Percentiles rank a stretch among this genome's conserved stretches.
These are phyloP conservation scores for Sphaerodactylus townsendi DNA, from an alignment of 2,113 vertebrate genomes.

Conservation along the genomic window DNA sequence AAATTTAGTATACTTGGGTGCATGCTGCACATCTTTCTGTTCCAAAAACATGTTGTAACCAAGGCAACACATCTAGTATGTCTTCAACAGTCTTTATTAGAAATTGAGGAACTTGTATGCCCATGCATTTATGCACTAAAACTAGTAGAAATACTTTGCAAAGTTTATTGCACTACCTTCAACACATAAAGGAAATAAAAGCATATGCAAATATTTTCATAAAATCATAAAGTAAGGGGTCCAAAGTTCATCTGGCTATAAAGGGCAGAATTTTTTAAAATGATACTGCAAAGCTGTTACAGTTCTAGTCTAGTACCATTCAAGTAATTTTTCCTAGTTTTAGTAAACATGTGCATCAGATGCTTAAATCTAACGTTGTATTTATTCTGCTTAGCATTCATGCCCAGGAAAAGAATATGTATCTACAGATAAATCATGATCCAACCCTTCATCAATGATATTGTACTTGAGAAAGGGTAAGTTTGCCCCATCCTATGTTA, in stretches of 20 bases:
- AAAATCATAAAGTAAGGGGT: background rate
- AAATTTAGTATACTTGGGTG: too few species aligned
- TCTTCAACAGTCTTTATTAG: too few species aligned
- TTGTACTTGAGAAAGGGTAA: too few species aligned
- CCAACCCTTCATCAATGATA: too few species aligned
- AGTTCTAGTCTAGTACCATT: background rate
- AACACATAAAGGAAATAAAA: background rate
- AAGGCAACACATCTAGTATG: too few species aligned
- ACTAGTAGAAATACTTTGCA: background rate
- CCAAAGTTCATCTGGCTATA: background rate
- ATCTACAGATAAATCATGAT: background rate
- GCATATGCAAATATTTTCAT: background rate
- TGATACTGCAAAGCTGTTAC: background rate
- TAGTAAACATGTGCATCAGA: background rate
- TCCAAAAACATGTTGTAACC: background rate
- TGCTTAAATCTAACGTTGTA: too few species aligned
- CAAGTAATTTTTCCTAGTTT: background rate
- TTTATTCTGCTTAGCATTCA: background rate
- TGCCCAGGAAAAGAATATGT: background rate
- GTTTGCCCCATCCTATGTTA: too few species aligned
- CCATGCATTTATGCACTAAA: background rate
- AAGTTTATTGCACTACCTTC: background rate
- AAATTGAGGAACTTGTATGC: too few species aligned
- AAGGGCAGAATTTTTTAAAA: background rate
- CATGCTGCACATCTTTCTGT: background rate